phyloP scores from a whole-genome alignment of 2,888 invertebrate genomes.

The Aphrophora alni region DNA sequence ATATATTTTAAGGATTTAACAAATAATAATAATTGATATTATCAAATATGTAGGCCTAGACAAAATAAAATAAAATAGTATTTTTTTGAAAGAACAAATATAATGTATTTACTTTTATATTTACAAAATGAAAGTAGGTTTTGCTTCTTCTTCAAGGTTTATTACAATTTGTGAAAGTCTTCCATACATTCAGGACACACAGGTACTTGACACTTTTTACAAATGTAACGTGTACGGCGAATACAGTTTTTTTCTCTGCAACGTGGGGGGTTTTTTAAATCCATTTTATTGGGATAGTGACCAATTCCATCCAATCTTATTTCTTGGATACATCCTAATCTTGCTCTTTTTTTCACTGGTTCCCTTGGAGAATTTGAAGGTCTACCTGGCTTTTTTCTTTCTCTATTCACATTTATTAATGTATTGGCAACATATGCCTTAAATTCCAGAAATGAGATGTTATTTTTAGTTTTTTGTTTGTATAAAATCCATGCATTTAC shows the following conservation, averaged over 20 bases:
- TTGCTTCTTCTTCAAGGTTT: not conserved
- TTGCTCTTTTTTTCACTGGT: constrained; percentile 16
- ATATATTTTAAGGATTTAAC: not conserved
- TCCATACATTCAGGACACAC: constrained; percentile 22
- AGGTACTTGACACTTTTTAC: constrained; percentile 11
- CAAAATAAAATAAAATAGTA: not conserved
- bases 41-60: not conserved
- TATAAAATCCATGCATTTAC: constrained; percentile 42
- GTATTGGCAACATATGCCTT: constrained; percentile 6
- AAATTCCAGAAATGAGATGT: constrained; percentile 18
- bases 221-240: constrained; percentile 9
- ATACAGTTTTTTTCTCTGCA: constrained; percentile 20
- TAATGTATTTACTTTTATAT: not conserved
- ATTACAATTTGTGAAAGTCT: not conserved
- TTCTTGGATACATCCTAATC: not conserved
- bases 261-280: not conserved
- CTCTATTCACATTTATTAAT: not conserved
- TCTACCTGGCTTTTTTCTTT: not conserved
- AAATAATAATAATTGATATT: not conserved
- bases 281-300: not conserved
- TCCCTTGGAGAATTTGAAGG: constrained; percentile 1
- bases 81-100: not conserved
- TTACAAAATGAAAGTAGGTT: not conserved
- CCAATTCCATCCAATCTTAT: not conserved
- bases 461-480: constrained; percentile 19